phyloP scores from a whole-genome alignment of 2,888 invertebrate genomes.

The Barypeithes pellucidus region DNA sequence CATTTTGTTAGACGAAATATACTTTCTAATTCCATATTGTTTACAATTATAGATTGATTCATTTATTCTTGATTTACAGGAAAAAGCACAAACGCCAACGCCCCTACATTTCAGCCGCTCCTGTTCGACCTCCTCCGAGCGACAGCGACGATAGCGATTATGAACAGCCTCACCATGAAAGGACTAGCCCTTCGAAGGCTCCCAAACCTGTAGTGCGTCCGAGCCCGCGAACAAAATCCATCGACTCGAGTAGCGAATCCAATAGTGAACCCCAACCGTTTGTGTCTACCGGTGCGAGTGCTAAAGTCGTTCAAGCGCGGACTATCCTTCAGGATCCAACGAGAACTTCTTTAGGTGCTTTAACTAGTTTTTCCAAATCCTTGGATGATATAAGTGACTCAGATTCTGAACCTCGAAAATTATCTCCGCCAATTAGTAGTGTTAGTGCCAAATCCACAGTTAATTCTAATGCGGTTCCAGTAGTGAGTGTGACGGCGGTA shows the following conservation, averaged over 20 bases:
- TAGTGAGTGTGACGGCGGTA: conserved; percentile 56
- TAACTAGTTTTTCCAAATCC: conserved; percentile 29
- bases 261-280: conserved; percentile 57
- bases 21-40: too few species aligned
- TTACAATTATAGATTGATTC: too few species aligned
- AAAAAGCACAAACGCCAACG: conserved; percentile 43
- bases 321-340: conserved; percentile 9
- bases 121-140: conserved; percentile 12
- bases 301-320: neutral
- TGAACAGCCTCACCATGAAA: conserved; percentile 33
- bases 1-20: too few species aligned
- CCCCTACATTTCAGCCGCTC: neutral
- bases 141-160: conserved; percentile 41
- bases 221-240: conserved; percentile 67
- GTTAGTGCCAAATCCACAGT: conserved; percentile 23
- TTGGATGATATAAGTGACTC: conserved; percentile 39
- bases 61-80: conserved; percentile 21
- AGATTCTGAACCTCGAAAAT: conserved; percentile 34
- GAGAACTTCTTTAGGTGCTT: conserved; percentile 22
- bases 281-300: conserved; percentile 11
- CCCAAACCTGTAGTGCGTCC: conserved; percentile 65
- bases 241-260: conserved; percentile 66
- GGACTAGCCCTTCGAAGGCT: conserved; percentile 56
- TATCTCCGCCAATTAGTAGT: neutral
- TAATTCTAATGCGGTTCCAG: conserved; percentile 14